These are phyloP conservation scores for Metellina segmentata DNA, from an alignment of 2,888 invertebrate species.

Conservation along the genomic window DNA sequence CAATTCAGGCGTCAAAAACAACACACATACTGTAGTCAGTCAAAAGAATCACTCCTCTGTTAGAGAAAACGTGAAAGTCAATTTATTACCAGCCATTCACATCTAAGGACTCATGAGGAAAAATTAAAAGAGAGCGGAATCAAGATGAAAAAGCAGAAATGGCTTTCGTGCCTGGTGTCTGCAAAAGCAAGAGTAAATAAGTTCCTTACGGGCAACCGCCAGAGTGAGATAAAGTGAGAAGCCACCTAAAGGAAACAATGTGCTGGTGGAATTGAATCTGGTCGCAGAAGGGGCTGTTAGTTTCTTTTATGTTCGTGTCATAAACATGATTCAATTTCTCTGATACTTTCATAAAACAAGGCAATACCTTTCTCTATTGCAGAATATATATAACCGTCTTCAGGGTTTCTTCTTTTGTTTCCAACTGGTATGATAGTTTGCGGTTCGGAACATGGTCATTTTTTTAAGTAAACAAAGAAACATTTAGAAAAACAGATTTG, in stretches of 20 bases:
- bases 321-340: conserved; percentile 58
- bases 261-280: conserved; percentile 45
- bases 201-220: neutral
- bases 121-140: neutral
- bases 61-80: neutral
- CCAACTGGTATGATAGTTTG: too few species aligned
- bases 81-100: neutral
- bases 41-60: neutral
- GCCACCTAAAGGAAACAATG: conserved; percentile 51
- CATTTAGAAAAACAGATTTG: too few species aligned
- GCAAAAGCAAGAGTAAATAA: neutral
- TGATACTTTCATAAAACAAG: conserved; percentile 34
- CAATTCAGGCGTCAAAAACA: too few species aligned
- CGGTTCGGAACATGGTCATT: too few species aligned
- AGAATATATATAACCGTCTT: neutral
- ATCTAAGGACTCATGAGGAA: neutral
- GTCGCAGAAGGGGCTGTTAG: conserved; percentile 44
- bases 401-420: too few species aligned
- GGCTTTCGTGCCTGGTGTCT: neutral
- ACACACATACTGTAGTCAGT: too few species aligned
- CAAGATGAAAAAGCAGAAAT: neutral
- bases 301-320: conserved; percentile 56
- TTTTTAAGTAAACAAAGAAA: too few species aligned
- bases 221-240: conserved; percentile 39
- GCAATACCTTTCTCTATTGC: conserved; percentile 15